Evolutionary conservation across 2,797 vertebrate genomes (phyloP), one percentile per base, ranked within the genome.

Genomic region (Falco novaeseelandiae): DNA sequence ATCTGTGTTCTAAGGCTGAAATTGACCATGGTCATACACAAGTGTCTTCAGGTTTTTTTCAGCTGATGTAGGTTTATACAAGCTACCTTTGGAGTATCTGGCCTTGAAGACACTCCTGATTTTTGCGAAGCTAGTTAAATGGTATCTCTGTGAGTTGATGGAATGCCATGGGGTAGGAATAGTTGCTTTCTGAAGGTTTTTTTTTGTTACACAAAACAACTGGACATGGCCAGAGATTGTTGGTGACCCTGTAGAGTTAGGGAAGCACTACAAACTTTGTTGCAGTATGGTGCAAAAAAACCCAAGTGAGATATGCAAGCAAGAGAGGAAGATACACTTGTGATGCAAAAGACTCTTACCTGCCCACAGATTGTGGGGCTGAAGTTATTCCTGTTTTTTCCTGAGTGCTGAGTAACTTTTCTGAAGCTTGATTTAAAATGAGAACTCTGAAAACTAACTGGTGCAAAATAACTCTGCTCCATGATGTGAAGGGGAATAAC

Each of bases 21-120:
- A 30, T 51, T 29, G 20, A 16, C 26, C 0, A 0, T 42, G 40
- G 27, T 55, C 3, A 0, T 7, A 13, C 11, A 55, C 8, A 59
- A 27, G 48, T 8, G 1, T n/a, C n/a, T 78, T 44, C 9, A 27
- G 8, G 36, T 10, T 16, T 30, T 84, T 30, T 66, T 26, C 44
- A 72, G 58, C 23, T 12, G 23, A 10, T 34, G 1, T 8, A 42
- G 49, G 40, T 76, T 71, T 65, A 19, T 40, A 38, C 0, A 4
- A 83, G 4, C 20, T 42, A 10, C 9, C 16, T 65, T 42, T 61
- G 27, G 17, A 57, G 11, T 10, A 8, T 27, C 51, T 42, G 22
- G 12, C n/a, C 38, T 65, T 52, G 49, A 54, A 81, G 59, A 46
- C 6, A 4, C 20, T 36, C 36, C 10, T 19, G 34, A 16, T 14